Conservation (phyloP, 2,888 invertebrate species). For the Amaurobius ferox region DNA sequence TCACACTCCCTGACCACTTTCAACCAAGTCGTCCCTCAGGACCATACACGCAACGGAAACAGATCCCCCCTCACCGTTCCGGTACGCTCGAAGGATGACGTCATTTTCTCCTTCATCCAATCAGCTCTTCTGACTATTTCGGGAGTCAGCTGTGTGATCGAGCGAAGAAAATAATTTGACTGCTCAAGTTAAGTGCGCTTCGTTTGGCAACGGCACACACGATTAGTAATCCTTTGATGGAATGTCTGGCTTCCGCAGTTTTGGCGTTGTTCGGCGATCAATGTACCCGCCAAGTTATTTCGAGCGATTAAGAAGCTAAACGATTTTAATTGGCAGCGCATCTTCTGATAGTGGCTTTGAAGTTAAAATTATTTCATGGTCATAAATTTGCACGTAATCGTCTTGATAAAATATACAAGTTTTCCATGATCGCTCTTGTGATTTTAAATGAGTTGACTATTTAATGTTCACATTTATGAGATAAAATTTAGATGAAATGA, state of each 20-base stretch:
- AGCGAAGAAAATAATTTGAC: constrained; percentile 18
- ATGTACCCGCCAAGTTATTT: background rate
- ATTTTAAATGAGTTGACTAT: no score
- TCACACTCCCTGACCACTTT: constrained; percentile 14
- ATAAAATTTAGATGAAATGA: no score
- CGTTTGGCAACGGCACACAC: constrained; percentile 51
- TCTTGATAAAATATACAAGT: no score
- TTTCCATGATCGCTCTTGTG: no score
- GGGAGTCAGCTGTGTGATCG: background rate
- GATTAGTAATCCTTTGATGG: constrained; percentile 23
- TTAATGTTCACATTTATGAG: no score
- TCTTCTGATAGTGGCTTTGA: background rate
- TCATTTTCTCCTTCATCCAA: background rate
- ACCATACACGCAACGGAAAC: background rate
- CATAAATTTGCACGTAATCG: no score
- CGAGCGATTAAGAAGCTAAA: background rate
- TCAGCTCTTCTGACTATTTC: constrained; percentile 6
- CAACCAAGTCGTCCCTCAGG: background rate
- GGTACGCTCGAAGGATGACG: constrained; percentile 7
- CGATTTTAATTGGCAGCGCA: background rate
- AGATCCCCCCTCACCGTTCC: constrained; percentile 10
- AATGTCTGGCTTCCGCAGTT: constrained; percentile 10
- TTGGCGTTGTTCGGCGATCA: background rate
- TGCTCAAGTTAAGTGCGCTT: constrained; percentile 37
- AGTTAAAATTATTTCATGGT: background rate